Conservation (phyloP, 2,888 invertebrate genomes). For the Junonia oenone region DNA sequence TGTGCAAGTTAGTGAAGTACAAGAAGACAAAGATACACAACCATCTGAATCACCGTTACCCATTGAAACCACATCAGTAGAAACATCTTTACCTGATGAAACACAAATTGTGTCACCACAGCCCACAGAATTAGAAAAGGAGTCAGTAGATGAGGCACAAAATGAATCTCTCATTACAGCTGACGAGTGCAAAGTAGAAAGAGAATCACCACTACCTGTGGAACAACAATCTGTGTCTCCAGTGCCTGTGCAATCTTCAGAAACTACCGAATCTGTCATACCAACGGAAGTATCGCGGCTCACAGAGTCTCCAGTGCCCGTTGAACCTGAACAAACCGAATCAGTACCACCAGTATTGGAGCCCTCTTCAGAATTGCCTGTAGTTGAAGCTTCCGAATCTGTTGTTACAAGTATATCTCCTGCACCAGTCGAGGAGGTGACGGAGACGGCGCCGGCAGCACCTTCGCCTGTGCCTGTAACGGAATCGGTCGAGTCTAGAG, state of each 20-base stretch:
- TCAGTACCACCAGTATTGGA: constrained; percentile 5
- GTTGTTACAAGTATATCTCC: background rate
- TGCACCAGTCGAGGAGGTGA: constrained; percentile 3
- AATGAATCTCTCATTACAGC: constrained; percentile 22
- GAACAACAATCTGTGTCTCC: constrained; percentile 4
- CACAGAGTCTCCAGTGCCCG: constrained; percentile 17
- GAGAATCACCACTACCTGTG: constrained; percentile 10
- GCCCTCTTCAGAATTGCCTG: background rate
- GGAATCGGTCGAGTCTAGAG: constrained; percentile 4
- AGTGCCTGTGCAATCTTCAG: background rate
- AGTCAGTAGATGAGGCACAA: constrained; percentile 17
- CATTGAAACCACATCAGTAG: constrained; percentile 12
- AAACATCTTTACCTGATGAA: constrained; percentile 6
- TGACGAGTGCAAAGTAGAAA: constrained; percentile 5
- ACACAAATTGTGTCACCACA: constrained; percentile 8
- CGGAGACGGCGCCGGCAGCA: background rate
- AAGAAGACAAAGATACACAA: constrained; percentile 12
- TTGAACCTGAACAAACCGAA: constrained; percentile 3
- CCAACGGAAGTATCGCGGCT: constrained; percentile 16
- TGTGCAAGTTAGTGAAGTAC: constrained; percentile 5
- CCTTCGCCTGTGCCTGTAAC: background rate
- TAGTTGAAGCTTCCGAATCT: background rate
- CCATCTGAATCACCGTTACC: constrained; percentile 20
- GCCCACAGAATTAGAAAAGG: constrained; percentile 16
- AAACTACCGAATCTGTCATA: constrained; percentile 16